phyloP scores from a whole-genome alignment of 2,113 vertebrate species.

The Thunnus maccoyii region DNA sequence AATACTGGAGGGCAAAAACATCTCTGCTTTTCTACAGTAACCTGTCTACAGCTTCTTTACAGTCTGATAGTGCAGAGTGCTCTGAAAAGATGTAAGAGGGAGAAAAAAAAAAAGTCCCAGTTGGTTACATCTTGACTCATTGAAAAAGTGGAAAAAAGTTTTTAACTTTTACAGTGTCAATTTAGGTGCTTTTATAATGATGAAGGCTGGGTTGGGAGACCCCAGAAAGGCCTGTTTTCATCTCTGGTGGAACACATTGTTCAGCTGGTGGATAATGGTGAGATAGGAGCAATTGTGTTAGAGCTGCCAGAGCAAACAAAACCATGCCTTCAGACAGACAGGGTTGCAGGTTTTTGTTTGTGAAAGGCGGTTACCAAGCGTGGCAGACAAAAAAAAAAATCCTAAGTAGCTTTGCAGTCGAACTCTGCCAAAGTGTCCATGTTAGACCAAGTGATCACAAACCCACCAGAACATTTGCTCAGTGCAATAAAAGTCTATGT shows the following conservation, averaged over 20 bases:
- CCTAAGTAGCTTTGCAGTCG: conserved; percentile 11
- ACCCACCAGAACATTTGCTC: neutral
- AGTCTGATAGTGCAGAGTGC: neutral
- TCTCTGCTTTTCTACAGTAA: neutral
- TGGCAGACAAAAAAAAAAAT: neutral
- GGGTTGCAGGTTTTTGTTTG: conserved; percentile 32
- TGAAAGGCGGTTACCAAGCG: conserved; percentile 4
- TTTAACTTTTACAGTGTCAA: conserved; percentile 1
- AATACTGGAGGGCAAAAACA: neutral
- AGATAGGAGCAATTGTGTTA: conserved; percentile 32
- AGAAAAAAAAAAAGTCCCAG: no score
- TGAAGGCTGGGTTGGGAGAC: neutral
- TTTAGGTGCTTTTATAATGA: neutral
- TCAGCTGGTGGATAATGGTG: conserved; percentile 29
- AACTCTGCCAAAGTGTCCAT: neutral
- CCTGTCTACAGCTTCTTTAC: neutral
- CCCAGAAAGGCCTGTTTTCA: conserved; percentile 12
- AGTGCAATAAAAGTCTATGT: no score
- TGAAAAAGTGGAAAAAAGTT: neutral
- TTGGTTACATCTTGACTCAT: no score
- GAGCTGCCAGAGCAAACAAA: conserved; percentile 46
- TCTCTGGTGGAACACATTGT: conserved; percentile 29
- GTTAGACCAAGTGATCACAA: neutral
- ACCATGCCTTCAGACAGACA: conserved; percentile 16
- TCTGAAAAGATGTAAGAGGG: neutral